A percentile compares a stretch with the other conserved stretches of the same genome.
These are phyloP conservation scores for Drosophila rufa DNA, from an alignment of 1,140 invertebrate genomes.

Conservation along the genomic window DNA sequence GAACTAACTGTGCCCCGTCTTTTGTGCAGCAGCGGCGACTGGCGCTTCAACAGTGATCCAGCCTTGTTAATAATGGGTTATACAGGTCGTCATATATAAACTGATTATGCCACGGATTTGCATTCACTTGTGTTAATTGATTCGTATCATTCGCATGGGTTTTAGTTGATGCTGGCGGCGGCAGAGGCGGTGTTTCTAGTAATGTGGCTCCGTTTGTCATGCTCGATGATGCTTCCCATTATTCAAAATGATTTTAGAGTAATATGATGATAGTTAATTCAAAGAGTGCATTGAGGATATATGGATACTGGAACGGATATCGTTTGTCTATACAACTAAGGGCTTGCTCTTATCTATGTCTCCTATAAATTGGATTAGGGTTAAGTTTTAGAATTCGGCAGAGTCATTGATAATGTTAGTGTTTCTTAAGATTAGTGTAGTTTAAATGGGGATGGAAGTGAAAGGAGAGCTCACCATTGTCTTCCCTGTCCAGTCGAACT, in stretches of 20 bases:
- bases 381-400: conserved; percentile 63
- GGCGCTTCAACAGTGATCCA: conserved; percentile 9
- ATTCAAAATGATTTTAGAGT: conserved; percentile 29
- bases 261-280: conserved; percentile 35
- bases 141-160: conserved; percentile 8
- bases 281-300: conserved; percentile 11
- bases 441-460: neutral
- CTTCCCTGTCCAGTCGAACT: conserved; percentile 99
- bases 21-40: conserved; percentile 29
- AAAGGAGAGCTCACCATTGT: conserved; percentile 90
- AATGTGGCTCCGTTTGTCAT: conserved; percentile 12
- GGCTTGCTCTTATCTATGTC: conserved; percentile 57
- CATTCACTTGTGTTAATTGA: conserved; percentile 14
- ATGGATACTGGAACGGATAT: conserved; percentile 16
- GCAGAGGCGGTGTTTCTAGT: conserved; percentile 7
- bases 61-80: conserved; percentile 6
- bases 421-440: conserved; percentile 21
- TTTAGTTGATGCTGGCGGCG: neutral
- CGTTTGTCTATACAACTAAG: conserved; percentile 21
- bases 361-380: conserved; percentile 70
- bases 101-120: neutral
- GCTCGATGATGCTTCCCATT: conserved; percentile 21
- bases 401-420: conserved; percentile 7
- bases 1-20: conserved; percentile 47
- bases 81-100: conserved; percentile 11